A percentile compares a stretch with the other conserved stretches of the same genome.
These are phyloP conservation scores for Mactra quadrangularis DNA, from an alignment of 1,140 invertebrate species.

Conservation along the genomic window DNA sequence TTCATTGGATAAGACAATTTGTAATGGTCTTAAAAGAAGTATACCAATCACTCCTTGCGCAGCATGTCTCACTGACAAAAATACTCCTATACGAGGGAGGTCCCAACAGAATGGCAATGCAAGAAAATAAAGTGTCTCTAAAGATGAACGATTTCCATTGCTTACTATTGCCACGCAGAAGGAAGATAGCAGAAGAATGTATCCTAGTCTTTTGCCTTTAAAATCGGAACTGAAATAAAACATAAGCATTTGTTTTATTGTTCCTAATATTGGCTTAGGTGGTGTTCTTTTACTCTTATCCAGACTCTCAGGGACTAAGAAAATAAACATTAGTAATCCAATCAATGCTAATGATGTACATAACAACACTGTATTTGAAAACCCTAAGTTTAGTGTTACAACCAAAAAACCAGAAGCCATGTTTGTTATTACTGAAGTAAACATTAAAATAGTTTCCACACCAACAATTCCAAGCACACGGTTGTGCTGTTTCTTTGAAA, in stretches of 20 bases:
- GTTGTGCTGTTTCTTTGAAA: background rate
- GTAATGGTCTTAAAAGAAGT: background rate
- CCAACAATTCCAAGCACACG: conserved; percentile 20
- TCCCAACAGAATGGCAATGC: conserved; percentile 26
- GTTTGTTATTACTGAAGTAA: background rate
- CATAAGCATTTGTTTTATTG: background rate
- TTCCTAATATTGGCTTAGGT: background rate
- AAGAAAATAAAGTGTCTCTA: conserved; percentile 21
- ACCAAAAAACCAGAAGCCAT: background rate
- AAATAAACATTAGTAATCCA: background rate
- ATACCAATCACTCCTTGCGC: conserved; percentile 5
- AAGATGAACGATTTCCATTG: background rate
- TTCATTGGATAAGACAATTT: background rate
- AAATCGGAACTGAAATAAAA: conserved; percentile 14
- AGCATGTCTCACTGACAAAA: conserved; percentile 6
- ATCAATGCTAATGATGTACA: background rate
- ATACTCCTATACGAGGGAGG: background rate
- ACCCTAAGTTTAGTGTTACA: conserved; percentile 7
- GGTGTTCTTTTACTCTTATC: background rate
- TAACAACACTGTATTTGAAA: conserved; percentile 10
- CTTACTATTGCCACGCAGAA: background rate
- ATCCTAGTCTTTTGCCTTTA: conserved; percentile 10
- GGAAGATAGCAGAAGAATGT: conserved; percentile 11
- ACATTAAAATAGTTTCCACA: background rate
- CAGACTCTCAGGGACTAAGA: conserved; percentile 17